Conservation (phyloP, 2,888 invertebrate species). For the Leptinotarsa haldemani region DNA sequence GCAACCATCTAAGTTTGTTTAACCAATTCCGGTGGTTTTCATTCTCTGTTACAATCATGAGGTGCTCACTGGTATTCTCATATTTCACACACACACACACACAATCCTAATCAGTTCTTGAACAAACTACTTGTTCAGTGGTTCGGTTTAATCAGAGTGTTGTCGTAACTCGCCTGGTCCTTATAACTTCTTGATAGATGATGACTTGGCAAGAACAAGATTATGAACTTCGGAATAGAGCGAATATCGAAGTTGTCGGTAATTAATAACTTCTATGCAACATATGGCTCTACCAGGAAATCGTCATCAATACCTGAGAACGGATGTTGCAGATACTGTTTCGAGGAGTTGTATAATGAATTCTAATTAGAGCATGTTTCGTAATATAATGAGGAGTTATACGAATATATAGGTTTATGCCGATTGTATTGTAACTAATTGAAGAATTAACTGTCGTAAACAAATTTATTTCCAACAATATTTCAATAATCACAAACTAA, state of each 20-base stretch:
- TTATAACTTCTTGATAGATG: not conserved
- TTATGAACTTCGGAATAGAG: not conserved
- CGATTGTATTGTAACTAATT: too few species aligned
- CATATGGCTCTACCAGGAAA: not conserved
- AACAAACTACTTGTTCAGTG: not conserved
- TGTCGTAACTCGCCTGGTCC: not conserved
- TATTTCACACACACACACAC: not conserved
- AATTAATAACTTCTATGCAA: not conserved
- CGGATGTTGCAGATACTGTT: not conserved
- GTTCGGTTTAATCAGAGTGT: not conserved
- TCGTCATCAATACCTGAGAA: not conserved
- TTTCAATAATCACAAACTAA: too few species aligned
- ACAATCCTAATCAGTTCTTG: not conserved
- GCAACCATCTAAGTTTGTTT: too few species aligned
- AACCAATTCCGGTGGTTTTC: too few species aligned
- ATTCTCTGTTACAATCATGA: too few species aligned
- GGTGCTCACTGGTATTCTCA: too few species aligned
- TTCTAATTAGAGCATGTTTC: not conserved
- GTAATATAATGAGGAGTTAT: too few species aligned
- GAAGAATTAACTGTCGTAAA: too few species aligned
- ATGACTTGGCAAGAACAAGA: constrained; percentile 1
- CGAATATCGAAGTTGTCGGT: constrained; percentile 3
- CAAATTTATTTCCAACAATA: too few species aligned
- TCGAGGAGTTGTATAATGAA: not conserved
- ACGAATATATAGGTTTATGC: too few species aligned